Evolutionary conservation across 2,888 invertebrate species (phyloP).

Genomic region (Catocala nupta): DNA sequence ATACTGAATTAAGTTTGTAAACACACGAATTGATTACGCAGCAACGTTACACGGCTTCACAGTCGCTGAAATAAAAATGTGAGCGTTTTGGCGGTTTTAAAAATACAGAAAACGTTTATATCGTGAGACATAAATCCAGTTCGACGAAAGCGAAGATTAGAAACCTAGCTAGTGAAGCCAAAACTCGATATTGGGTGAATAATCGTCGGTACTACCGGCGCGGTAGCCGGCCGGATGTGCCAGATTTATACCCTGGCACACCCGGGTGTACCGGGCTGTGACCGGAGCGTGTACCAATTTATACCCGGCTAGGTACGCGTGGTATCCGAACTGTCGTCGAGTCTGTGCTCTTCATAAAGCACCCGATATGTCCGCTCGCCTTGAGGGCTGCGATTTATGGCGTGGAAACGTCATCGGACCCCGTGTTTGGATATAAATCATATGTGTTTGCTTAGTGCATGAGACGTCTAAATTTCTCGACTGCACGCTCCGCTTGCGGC

Average conservation of each 20-base stretch:
- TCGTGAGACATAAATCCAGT: slow-evolving; percentile 72
- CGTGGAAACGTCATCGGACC: slow-evolving; percentile 84
- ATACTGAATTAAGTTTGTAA: slow-evolving; percentile 34
- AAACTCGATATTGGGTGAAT: slow-evolving; percentile 88
- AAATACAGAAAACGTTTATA: slow-evolving; percentile 51
- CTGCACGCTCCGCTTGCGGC: slow-evolving; percentile 61
- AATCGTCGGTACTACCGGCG: slow-evolving; percentile 86
- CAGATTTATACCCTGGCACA: slow-evolving; percentile 82
- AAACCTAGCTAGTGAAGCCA: slow-evolving; percentile 83
- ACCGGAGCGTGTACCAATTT: slow-evolving; percentile 61
- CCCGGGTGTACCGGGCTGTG: slow-evolving; percentile 67
- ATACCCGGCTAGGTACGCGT: slow-evolving; percentile 57
- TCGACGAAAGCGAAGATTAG: slow-evolving; percentile 84
- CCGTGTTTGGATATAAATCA: slow-evolving; percentile 83
- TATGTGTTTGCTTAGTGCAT: slow-evolving; percentile 77
- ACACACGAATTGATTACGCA: slow-evolving; percentile 34
- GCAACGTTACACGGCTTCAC: slow-evolving; percentile 12
- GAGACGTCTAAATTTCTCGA: slow-evolving; percentile 70
- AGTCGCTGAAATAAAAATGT: slow-evolving; percentile 29
- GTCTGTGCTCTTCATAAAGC: slow-evolving; percentile 80
- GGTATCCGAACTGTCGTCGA: slow-evolving; percentile 76
- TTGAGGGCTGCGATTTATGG: slow-evolving; percentile 85
- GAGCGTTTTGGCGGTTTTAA: slow-evolving; percentile 34
- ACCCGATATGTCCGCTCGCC: slow-evolving; percentile 81
- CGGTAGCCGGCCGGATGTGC: slow-evolving; percentile 82